phyloP scores from a whole-genome alignment of 2,113 vertebrate species.

The Notarius quadriscutis region DNA sequence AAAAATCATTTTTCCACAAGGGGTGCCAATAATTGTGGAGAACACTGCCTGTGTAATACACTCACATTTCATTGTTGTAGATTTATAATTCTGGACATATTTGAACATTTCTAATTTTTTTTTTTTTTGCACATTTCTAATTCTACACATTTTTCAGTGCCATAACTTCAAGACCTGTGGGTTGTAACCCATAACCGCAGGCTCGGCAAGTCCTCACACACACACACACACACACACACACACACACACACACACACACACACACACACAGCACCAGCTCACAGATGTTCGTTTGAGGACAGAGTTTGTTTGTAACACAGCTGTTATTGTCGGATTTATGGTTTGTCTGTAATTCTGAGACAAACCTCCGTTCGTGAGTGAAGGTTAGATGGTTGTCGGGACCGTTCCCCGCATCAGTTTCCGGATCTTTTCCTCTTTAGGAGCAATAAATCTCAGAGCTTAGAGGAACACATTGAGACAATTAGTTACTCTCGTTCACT shows the following conservation, averaged over 20 bases:
- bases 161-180: background rate
- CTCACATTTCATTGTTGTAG: too few relatives aligned
- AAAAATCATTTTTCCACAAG: too few relatives aligned
- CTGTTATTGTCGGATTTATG: background rate
- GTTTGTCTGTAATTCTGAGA: background rate
- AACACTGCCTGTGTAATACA: too few relatives aligned
- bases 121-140: background rate
- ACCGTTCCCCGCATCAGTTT: background rate
- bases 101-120: too few relatives aligned
- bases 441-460: background rate
- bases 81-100: too few relatives aligned
- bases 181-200: background rate
- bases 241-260: too few relatives aligned
- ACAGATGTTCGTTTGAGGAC: background rate
- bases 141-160: background rate
- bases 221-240: too few relatives aligned
- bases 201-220: background rate
- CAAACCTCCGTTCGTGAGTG: background rate
- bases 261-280: background rate
- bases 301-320: background rate
- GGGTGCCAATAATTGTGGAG: too few relatives aligned
- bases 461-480: slow-evolving; percentile 29
- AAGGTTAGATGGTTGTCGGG: background rate
- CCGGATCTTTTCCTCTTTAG: slow-evolving; percentile 1
- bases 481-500: slow-evolving; percentile 35